These are phyloP conservation scores for Meloe dianella DNA, from an alignment of 2,888 invertebrate genomes.

Conservation along the genomic window DNA sequence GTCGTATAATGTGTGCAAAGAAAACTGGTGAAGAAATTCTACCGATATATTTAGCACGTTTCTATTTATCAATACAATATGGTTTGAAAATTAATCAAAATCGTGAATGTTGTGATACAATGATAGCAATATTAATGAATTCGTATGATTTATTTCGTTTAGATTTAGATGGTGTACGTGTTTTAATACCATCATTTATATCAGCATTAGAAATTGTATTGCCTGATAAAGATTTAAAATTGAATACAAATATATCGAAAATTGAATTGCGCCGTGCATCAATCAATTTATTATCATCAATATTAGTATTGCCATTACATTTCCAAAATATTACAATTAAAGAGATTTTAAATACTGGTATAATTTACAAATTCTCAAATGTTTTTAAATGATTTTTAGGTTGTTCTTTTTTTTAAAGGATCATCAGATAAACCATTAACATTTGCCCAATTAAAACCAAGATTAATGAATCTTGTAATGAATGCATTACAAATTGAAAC, in stretches of 20 bases:
- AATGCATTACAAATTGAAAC: slow-evolving; percentile 83
- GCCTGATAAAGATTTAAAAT: slow-evolving; percentile 81
- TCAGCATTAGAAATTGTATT: slow-evolving; percentile 89
- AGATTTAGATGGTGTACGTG: slow-evolving; percentile 91
- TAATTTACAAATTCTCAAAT: too few relatives aligned
- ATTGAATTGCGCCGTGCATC: slow-evolving; percentile 88
- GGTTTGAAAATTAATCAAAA: slow-evolving; percentile 66
- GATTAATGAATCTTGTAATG: slow-evolving; percentile 80
- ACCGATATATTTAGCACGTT: slow-evolving; percentile 90
- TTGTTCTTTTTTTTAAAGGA: too few relatives aligned
- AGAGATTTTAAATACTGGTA: slow-evolving; percentile 67
- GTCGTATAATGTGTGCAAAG: slow-evolving; percentile 94
- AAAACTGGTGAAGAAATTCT: slow-evolving; percentile 93
- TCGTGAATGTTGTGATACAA: slow-evolving; percentile 72
- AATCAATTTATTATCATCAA: slow-evolving; percentile 87
- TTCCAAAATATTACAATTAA: slow-evolving; percentile 79
- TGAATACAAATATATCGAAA: slow-evolving; percentile 75
- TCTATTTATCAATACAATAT: slow-evolving; percentile 89
- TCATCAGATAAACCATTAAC: slow-evolving; percentile 60
- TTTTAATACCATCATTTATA: slow-evolving; percentile 88
- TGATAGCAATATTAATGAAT: slow-evolving; percentile 87
- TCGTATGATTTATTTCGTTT: slow-evolving; percentile 86
- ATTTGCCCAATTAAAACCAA: slow-evolving; percentile 74
- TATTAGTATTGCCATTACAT: slow-evolving; percentile 92
- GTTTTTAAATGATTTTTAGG: too few relatives aligned